Base-by-base conservation (phyloP, 2,797 vertebrate species). In the Tenualosa ilisha region DNA sequence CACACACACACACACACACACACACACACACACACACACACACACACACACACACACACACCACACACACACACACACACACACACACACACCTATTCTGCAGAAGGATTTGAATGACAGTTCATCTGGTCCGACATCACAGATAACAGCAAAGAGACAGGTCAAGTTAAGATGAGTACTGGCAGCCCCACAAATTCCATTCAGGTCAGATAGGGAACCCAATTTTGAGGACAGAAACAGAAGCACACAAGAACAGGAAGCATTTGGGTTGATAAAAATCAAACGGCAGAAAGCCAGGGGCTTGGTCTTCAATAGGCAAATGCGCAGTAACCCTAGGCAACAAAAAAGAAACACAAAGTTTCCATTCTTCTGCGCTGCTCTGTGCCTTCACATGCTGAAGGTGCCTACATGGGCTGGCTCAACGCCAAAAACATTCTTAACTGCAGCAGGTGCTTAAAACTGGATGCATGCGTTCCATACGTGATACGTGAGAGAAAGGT, bases 221-320 rank as follows among this genome's bases (percentile, higher is more conserved):
- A 43, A 22, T 79, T 79, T 40, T 15, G 37, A 6, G 17, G 72
- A 17, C 37, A 6, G 17, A 79, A 79, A 79, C 37, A 79, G 72
- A 79, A 37, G 37, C 72, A 79, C 72, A 79, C 37, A 46, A 79
- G 72, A 40, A 79, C 40, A 79, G 72, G 72, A 79, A 79, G 72
- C 40, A 79, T 79, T 79, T 46, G 72, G 40, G 37, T 20, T 6
- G 72, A 79, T 79, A 43, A 22, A 40, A 37, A 79, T 79, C 72
- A 79, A 46, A 17, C 17, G 40, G 72, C 0, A 37, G 72, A 46
- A 9, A 12, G 37, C 68, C 15, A 20, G 46, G 37, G 65, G 26
- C 65, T 37, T 37, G 37, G 72, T 43, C 37, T 17, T 72, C 37
- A 79, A 46, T n/a, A 79, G 37, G 72, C 72, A 79, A 79, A 79